A percentile compares a stretch with the other conserved stretches of the same genome.
Conservation (phyloP, 2,797 vertebrate species). For the Artibeus jamaicensis region DNA sequence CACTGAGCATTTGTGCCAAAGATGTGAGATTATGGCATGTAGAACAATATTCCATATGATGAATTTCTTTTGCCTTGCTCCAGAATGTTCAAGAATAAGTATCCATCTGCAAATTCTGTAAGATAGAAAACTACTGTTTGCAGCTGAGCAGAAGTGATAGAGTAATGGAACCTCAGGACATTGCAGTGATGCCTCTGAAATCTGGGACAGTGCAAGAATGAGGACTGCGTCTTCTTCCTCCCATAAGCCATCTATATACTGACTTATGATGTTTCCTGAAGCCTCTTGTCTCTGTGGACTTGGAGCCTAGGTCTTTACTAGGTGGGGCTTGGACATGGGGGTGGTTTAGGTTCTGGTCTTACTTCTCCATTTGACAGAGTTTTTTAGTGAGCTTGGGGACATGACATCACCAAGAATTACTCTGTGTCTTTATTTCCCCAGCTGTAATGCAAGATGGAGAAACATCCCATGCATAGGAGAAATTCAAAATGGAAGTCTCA, state of each 20-base stretch:
- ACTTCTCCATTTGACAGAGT: background rate
- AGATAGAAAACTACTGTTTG: background rate
- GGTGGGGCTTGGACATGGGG: rapidly evolving
- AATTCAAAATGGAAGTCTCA: background rate
- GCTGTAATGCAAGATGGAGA: background rate
- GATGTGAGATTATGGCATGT: background rate
- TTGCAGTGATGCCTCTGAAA: background rate
- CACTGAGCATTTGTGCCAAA: background rate
- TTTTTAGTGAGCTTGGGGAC: background rate
- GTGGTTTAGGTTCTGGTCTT: background rate
- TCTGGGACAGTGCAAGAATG: too few species aligned
- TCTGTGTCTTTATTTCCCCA: background rate
- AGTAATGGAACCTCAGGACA: background rate
- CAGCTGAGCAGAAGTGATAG: background rate
- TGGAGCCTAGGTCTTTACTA: background rate
- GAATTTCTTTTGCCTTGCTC: background rate
- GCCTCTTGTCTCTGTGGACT: background rate
- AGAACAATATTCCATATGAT: background rate
- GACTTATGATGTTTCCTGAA: background rate
- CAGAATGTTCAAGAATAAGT: background rate
- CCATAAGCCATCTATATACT: rapidly evolving
- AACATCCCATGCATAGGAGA: background rate
- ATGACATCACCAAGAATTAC: background rate
- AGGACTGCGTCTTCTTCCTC: background rate
- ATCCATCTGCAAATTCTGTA: background rate